Percentiles rank a stretch among this genome's conserved stretches.
These are phyloP conservation scores for Pandemis corylana DNA, from an alignment of 2,888 invertebrate genomes.

Conservation along the genomic window DNA sequence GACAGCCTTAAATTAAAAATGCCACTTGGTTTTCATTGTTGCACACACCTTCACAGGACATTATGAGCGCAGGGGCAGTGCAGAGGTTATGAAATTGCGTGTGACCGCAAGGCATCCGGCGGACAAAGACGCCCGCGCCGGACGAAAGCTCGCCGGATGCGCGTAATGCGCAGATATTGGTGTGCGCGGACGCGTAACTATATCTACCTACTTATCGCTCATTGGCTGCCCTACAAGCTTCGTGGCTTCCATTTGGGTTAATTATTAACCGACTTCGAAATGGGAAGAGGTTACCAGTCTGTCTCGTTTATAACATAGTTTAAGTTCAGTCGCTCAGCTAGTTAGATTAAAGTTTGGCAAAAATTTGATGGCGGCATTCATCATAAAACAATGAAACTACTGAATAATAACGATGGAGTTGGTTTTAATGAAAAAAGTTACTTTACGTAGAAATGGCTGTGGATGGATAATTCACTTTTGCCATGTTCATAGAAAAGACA, in stretches of 20 bases:
- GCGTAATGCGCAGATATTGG: slow-evolving; percentile 75
- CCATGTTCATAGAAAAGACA: no score
- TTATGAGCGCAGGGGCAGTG: slow-evolving; percentile 63
- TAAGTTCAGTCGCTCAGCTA: background rate
- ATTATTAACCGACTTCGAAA: background rate
- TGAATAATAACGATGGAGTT: background rate
- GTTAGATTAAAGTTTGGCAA: no score
- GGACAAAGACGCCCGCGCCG: slow-evolving; percentile 69
- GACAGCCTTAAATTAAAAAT: background rate
- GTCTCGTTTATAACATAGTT: background rate
- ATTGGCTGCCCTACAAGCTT: slow-evolving; percentile 29
- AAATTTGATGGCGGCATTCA: background rate
- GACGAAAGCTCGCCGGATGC: slow-evolving; percentile 78
- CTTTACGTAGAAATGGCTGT: no score
- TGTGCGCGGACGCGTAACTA: slow-evolving; percentile 66
- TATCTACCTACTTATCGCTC: slow-evolving; percentile 46
- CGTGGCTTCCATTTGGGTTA: slow-evolving; percentile 23
- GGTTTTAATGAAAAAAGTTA: no score
- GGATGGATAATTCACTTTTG: no score
- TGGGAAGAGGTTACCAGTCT: background rate
- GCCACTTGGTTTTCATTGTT: background rate
- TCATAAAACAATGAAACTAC: background rate
- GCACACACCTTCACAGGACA: slow-evolving; percentile 61
- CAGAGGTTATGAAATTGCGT: slow-evolving; percentile 82
- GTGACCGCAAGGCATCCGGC: slow-evolving; percentile 84